phyloP scores from a whole-genome alignment of 1,140 invertebrate species.

The Augochlora pura region DNA sequence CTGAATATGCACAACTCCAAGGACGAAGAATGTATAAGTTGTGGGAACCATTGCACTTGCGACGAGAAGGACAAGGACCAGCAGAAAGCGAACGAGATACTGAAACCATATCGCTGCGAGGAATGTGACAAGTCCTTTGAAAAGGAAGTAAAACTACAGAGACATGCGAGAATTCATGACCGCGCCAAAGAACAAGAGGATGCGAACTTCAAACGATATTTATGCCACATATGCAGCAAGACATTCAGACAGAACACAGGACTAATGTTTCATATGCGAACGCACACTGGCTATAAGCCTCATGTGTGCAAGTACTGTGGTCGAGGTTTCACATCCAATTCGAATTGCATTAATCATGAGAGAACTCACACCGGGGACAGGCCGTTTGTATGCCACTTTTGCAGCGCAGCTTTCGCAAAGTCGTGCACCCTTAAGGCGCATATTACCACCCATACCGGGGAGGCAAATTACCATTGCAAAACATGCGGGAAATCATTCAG shows the following conservation, averaged over 20 bases:
- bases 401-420: constrained; percentile 76
- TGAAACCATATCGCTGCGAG: constrained; percentile 84
- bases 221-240: constrained; percentile 76
- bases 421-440: constrained; percentile 79
- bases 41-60: constrained; percentile 45
- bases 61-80: constrained; percentile 35
- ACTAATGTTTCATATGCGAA: constrained; percentile 84
- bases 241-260: constrained; percentile 75
- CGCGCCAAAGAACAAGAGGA: constrained; percentile 69
- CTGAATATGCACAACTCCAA: constrained; percentile 55
- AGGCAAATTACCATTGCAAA: constrained; percentile 77
- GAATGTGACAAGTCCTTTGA: constrained; percentile 83
- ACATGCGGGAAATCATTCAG: constrained; percentile 82
- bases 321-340: constrained; percentile 82
- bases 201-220: constrained; percentile 70
- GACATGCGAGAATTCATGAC: constrained; percentile 75
- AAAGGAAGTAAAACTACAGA: constrained; percentile 78
- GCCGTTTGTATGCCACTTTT: constrained; percentile 83
- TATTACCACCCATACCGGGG: constrained; percentile 75
- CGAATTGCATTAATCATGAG: constrained; percentile 81
- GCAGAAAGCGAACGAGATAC: constrained; percentile 69
- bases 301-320: constrained; percentile 87
- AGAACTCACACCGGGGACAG: constrained; percentile 83
- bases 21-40: constrained; percentile 38
- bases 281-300: constrained; percentile 87